Percentiles rank a stretch among this genome's conserved stretches.
Conservation (phyloP, 2,797 vertebrate species). For the Nannoperca australis region DNA sequence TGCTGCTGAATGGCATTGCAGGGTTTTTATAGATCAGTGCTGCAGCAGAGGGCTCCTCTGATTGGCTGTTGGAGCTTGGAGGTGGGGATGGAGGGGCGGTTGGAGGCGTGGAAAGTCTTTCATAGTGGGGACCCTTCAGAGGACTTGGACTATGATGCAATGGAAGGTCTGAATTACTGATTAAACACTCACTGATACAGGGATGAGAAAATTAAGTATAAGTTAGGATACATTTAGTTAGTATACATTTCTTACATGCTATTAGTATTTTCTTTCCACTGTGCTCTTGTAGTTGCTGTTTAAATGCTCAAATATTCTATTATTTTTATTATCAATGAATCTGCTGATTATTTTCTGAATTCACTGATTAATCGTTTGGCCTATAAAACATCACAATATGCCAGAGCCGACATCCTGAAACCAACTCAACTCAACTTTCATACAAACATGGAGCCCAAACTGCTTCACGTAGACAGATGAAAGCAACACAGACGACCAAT, state of each 20-base stretch:
- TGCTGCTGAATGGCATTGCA: slow-evolving; percentile 36
- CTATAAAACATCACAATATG: background rate
- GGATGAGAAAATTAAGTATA: background rate
- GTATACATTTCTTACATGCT: background rate
- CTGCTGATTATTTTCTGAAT: background rate
- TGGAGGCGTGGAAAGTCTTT: slow-evolving; percentile 60
- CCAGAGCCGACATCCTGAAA: background rate
- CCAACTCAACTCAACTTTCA: too few species aligned
- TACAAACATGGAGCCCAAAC: too few species aligned
- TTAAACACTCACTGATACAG: background rate
- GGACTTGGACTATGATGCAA: slow-evolving; percentile 74
- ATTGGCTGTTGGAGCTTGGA: slow-evolving; percentile 73
- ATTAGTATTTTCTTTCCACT: background rate
- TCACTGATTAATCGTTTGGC: background rate
- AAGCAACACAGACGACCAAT: too few species aligned
- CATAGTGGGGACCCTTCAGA: slow-evolving; percentile 26
- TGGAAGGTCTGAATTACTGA: slow-evolving; percentile 38
- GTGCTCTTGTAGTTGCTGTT: background rate
- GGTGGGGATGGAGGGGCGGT: slow-evolving; percentile 17
- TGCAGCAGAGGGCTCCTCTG: slow-evolving; percentile 57
- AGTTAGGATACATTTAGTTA: too few species aligned
- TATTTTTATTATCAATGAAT: background rate
- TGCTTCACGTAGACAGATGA: too few species aligned
- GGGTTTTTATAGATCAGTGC: slow-evolving; percentile 73
- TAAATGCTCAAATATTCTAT: background rate